phyloP scores from a whole-genome alignment of 2,888 invertebrate species.

The Athalia circularis region DNA sequence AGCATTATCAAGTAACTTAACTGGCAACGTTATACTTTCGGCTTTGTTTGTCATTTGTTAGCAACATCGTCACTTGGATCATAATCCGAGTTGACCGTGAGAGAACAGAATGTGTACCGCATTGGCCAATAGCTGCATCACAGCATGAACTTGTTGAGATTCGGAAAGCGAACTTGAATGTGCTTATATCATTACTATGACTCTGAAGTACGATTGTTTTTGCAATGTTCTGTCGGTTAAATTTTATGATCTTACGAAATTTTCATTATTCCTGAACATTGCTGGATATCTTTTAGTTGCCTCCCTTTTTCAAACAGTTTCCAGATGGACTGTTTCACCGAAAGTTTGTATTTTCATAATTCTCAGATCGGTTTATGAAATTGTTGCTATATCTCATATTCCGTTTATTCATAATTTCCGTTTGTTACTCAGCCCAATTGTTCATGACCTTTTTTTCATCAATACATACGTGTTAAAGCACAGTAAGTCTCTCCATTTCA shows the following conservation, averaged over 20 bases:
- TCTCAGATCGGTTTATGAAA: no score
- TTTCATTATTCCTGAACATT: neutral
- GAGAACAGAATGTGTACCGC: slow-evolving; percentile 12
- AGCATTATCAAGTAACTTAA: no score
- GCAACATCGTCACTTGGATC: neutral
- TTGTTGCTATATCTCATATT: neutral
- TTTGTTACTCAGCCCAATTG: neutral
- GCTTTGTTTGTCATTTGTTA: no score
- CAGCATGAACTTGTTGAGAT: no score
- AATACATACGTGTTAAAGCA: neutral
- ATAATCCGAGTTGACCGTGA: slow-evolving; percentile 5
- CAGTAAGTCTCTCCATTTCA: no score
- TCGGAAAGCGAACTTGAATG: no score
- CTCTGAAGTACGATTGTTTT: no score
- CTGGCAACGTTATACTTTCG: no score
- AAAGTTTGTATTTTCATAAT: no score
- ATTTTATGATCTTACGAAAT: neutral
- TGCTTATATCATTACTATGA: no score
- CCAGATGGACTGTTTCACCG: neutral
- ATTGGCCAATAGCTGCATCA: neutral
- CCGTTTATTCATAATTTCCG: no score
- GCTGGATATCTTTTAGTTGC: slow-evolving; percentile 12
- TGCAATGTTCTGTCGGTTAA: neutral
- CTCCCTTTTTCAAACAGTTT: neutral
- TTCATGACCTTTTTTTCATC: neutral